Conservation (phyloP, 2,888 invertebrate genomes). For the Pollenia labialis region DNA sequence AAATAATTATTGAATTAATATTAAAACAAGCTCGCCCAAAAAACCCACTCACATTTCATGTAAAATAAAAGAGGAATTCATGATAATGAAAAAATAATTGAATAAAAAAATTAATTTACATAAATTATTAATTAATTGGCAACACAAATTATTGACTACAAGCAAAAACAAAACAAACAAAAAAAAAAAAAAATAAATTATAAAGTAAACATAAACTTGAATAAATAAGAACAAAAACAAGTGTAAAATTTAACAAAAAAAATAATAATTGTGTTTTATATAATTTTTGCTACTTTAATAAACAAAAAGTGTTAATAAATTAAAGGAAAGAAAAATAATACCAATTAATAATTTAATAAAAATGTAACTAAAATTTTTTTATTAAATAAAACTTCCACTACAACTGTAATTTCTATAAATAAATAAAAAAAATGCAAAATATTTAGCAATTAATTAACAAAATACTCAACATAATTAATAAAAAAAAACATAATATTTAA, state of each 20-base stretch:
- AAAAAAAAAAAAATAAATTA: constrained; percentile 11
- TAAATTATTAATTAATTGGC: constrained; percentile 47
- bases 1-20: constrained; percentile 7
- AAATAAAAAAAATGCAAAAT: constrained; percentile 5
- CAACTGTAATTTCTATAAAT: background rate
- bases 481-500: too few species aligned
- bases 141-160: constrained; percentile 31
- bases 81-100: background rate
- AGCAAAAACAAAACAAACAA: constrained; percentile 12
- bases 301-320: constrained; percentile 30
- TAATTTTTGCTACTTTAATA: background rate
- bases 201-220: background rate
- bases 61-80: background rate
- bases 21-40: background rate
- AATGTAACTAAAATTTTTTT: constrained; percentile 21
- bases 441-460: constrained; percentile 33
- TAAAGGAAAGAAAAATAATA: background rate
- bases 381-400: background rate
- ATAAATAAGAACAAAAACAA: background rate
- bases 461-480: background rate
- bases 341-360: background rate
- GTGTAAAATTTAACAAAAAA: too few species aligned
- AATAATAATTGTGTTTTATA: too few species aligned
- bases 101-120: constrained; percentile 34
- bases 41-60: background rate